Evolutionary conservation across 2,113 vertebrate genomes (phyloP).

Genomic region (Heterotis niloticus): DNA sequence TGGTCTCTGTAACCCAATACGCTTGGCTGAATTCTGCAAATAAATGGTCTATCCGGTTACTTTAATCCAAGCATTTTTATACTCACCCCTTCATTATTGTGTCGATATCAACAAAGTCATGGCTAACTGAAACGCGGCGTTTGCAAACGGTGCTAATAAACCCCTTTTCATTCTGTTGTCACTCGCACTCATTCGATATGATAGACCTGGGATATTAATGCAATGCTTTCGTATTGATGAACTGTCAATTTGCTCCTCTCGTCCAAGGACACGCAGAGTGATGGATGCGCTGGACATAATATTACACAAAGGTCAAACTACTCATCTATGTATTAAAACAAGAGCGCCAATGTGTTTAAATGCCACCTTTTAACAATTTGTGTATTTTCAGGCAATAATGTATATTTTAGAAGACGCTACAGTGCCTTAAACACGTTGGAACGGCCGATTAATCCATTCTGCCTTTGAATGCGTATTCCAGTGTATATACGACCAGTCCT

Average conservation of each 20-base stretch:
- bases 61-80: too few relatives aligned
- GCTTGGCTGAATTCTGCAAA: too few relatives aligned
- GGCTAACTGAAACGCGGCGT: neutral
- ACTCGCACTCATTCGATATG: slow-evolving; percentile 5
- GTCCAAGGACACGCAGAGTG: slow-evolving; percentile 9
- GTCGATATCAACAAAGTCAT: slow-evolving; percentile 10
- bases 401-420: neutral
- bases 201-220: slow-evolving; percentile 10
- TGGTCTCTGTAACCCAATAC: too few relatives aligned
- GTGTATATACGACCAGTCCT: slow-evolving; percentile 20
- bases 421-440: neutral
- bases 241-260: slow-evolving; percentile 3
- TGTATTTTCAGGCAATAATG: too few relatives aligned
- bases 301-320: slow-evolving; percentile 1
- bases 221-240: slow-evolving; percentile 15
- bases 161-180: slow-evolving; percentile 16
- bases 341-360: neutral
- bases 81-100: too few relatives aligned
- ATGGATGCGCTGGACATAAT: slow-evolving; percentile 1
- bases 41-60: too few relatives aligned
- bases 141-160: slow-evolving; percentile 11
- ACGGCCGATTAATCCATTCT: neutral
- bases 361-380: neutral
- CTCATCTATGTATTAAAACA: slow-evolving; percentile 1
- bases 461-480: neutral